Evolutionary conservation across 2,113 vertebrate genomes (phyloP), one percentile per base, ranked within the genome.

Genomic region (Puffinus mauretanicus): DNA sequence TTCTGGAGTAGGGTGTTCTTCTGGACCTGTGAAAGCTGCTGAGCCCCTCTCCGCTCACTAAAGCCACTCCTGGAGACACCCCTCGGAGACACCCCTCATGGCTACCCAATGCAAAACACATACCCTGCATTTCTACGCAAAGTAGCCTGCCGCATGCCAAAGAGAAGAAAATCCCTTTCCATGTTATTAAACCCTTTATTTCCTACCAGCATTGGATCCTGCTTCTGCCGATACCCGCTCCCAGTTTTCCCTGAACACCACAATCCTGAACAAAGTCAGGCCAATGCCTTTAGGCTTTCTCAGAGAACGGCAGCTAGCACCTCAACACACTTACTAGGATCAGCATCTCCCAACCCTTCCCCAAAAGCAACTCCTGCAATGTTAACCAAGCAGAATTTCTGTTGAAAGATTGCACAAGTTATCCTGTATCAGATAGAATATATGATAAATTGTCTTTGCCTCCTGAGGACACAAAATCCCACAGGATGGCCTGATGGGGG

Each of bases 81-180:
- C 16, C 26, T 54, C 65, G 49, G 29, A 72, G 60, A 71, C 65
- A 62, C 5, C 25, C 16, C 26, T 54, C 65, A 19, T 0, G 7
- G 60, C 7, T 25, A 76, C n/a, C 42, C 1, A 0, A 11, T 7
- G 46, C 2, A 6, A 81, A 90, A 44, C 32, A 32, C 0, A 0
- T 27, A 16, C 22, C 32, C 46, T 17, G 24, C 13, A 30, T 36
- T 66, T 30, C 79, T 36, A 25, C 0, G 0, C 25, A 32, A 49
- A 15, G 15, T 7, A 67, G 5, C 20, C n/a, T 55, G 47, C 58
- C 20, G 57, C 11, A 7, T 20, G 25, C 19, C 75, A 61, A 72
- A 82, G 40, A 70, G 20, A 91, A 47, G 55, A 84, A 78, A 89
- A 75, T 32, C 47, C 46, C 26, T 71, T 62, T 69, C 34, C 60